Evolutionary conservation across 2,113 vertebrate genomes (phyloP).

Genomic region (Micronycteris hirsuta): DNA sequence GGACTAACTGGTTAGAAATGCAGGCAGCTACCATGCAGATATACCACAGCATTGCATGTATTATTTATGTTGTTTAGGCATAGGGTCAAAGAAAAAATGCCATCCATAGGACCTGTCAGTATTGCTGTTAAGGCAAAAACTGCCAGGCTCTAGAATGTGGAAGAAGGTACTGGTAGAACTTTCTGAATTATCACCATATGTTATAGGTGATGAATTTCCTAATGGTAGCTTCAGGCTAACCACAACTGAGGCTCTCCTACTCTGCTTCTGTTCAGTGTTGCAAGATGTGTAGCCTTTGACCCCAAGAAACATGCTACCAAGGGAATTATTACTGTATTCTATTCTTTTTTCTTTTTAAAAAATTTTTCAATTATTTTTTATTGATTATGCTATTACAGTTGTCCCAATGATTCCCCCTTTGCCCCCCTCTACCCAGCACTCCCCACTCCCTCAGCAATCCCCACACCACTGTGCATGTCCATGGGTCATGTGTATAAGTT

Average conservation of each 20-base stretch:
- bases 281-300: not conserved
- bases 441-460: too few relatives aligned
- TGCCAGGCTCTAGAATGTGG: slow-evolving; percentile 37
- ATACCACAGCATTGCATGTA: not conserved
- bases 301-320: not conserved
- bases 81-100: not conserved
- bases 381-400: too few relatives aligned
- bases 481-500: too few relatives aligned
- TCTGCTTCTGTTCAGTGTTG: not conserved
- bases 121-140: slow-evolving; percentile 44
- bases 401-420: too few relatives aligned
- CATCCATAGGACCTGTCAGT: not conserved
- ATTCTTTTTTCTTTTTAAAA: too few relatives aligned
- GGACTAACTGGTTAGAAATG: not conserved
- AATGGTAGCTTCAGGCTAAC: slow-evolving; percentile 27
- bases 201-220: slow-evolving; percentile 30
- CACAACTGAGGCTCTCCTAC: not conserved
- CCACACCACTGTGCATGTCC: too few relatives aligned
- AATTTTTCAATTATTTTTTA: too few relatives aligned
- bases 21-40: not conserved
- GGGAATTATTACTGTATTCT: not conserved
- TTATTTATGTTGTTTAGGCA: not conserved
- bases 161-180: slow-evolving; percentile 5
- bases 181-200: slow-evolving; percentile 24
- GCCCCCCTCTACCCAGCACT: too few relatives aligned